These are phyloP conservation scores for Sebastiscus albofasciatus DNA, from an alignment of 2,797 vertebrate genomes.

Conservation along the genomic window DNA sequence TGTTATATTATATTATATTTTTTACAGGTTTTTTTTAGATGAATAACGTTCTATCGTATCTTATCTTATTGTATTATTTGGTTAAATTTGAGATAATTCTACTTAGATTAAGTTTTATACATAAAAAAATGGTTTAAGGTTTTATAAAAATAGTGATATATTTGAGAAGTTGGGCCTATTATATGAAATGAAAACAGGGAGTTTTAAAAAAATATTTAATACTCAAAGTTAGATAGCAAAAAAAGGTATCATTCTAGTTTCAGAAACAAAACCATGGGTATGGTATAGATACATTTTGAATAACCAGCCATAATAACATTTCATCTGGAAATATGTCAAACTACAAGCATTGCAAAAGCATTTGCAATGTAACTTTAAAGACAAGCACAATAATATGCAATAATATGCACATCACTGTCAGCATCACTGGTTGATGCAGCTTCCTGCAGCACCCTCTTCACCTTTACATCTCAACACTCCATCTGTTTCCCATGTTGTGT, in stretches of 20 bases:
- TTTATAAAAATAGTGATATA: neutral
- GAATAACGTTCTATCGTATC: neutral
- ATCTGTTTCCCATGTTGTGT: neutral
- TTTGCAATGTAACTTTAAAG: neutral
- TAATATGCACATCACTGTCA: neutral
- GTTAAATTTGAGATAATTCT: neutral
- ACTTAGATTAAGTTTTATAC: accelerated
- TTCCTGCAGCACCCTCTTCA: too few relatives aligned
- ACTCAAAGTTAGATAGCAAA: neutral
- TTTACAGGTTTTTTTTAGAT: neutral
- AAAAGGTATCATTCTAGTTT: neutral
- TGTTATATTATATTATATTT: neutral
- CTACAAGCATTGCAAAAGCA: neutral
- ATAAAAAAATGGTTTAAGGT: neutral
- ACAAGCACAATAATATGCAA: neutral
- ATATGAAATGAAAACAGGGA: neutral
- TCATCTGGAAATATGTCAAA: neutral
- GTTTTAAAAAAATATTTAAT: too few relatives aligned
- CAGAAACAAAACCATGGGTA: neutral
- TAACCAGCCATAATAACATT: neutral
- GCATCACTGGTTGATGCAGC: neutral
- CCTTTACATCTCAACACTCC: neutral
- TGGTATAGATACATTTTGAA: neutral
- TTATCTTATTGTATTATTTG: neutral
- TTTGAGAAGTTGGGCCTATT: neutral